These are phyloP conservation scores for Danio albolineatus DNA, from an alignment of 2,797 vertebrate species.

Conservation along the genomic window DNA sequence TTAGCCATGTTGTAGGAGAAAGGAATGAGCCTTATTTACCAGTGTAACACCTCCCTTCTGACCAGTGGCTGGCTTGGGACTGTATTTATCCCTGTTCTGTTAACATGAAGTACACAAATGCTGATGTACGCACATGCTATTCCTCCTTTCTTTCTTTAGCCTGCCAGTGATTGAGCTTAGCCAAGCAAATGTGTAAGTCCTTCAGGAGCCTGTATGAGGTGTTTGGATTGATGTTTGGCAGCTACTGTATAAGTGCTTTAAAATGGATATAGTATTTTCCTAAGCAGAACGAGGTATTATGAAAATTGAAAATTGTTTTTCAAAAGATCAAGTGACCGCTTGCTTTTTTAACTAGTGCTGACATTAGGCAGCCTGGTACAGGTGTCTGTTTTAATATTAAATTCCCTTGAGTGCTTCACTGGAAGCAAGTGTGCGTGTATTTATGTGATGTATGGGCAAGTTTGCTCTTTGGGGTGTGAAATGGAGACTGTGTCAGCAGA, in stretches of 20 bases:
- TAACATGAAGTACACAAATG: conserved; percentile 22
- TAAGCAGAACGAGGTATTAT: background rate
- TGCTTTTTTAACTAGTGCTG: background rate
- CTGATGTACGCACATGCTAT: conserved; percentile 31
- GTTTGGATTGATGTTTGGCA: conserved; percentile 11
- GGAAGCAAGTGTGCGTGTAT: conserved; percentile 1
- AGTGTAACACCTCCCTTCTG: conserved; percentile 2
- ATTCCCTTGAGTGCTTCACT: conserved; percentile 24
- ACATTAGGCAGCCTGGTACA: conserved; percentile 7
- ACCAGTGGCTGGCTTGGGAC: background rate
- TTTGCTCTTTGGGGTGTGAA: conserved; percentile 28
- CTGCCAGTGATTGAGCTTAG: conserved; percentile 10
- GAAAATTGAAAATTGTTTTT: conserved; percentile 1
- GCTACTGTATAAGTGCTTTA: background rate
- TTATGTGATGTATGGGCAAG: conserved; percentile 33
- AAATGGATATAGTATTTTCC: background rate
- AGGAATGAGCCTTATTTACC: conserved; percentile 9
- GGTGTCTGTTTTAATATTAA: conserved; percentile 26
- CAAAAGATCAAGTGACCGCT: background rate
- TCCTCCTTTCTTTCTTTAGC: background rate
- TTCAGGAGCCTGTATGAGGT: conserved; percentile 1
- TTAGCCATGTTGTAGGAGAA: conserved; percentile 3
- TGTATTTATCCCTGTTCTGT: conserved; percentile 36
- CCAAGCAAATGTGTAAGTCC: conserved; percentile 18
- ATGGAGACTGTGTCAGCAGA: conserved; percentile 52